Percentiles rank a stretch among this genome's conserved stretches.
Evolutionary conservation across 2,113 vertebrate genomes (phyloP).

Genomic region (Leiothrix lutea): DNA sequence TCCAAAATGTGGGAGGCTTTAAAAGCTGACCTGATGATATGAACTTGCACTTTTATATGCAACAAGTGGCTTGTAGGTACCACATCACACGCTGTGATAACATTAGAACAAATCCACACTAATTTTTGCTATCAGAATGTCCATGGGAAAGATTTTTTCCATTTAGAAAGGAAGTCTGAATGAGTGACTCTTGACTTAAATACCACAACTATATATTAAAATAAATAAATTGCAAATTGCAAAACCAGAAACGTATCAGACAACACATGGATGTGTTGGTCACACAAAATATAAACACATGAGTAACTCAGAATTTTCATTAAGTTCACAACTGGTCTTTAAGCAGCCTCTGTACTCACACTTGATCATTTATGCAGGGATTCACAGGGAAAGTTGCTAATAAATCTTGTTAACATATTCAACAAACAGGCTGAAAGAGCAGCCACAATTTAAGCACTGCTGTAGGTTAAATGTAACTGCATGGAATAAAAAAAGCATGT

Average conservation of each 20-base stretch:
- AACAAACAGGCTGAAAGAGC: not conserved
- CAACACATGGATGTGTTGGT: not conserved
- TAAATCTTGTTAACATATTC: not conserved
- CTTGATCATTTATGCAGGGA: not conserved
- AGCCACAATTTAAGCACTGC: not conserved
- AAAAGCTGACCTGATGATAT: not conserved
- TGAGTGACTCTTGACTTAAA: not conserved
- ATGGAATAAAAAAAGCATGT: not conserved
- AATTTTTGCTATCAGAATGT: not conserved
- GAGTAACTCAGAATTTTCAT: not conserved
- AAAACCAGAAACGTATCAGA: not conserved
- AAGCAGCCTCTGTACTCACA: not conserved
- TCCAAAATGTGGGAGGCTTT: not conserved
- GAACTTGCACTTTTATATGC: not conserved
- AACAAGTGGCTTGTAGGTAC: not conserved
- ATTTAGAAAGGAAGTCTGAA: constrained; percentile 10
- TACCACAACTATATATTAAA: not conserved
- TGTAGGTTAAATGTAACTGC: not conserved
- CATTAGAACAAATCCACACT: not conserved
- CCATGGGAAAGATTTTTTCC: not conserved
- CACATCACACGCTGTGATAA: not conserved
- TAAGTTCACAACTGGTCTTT: not conserved
- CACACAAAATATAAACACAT: not conserved
- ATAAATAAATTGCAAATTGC: not conserved
- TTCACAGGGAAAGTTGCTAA: not conserved